A percentile compares a stretch with the other conserved stretches of the same genome.
Conservation (phyloP, 2,888 invertebrate genomes). For the Tetranychus piercei region DNA sequence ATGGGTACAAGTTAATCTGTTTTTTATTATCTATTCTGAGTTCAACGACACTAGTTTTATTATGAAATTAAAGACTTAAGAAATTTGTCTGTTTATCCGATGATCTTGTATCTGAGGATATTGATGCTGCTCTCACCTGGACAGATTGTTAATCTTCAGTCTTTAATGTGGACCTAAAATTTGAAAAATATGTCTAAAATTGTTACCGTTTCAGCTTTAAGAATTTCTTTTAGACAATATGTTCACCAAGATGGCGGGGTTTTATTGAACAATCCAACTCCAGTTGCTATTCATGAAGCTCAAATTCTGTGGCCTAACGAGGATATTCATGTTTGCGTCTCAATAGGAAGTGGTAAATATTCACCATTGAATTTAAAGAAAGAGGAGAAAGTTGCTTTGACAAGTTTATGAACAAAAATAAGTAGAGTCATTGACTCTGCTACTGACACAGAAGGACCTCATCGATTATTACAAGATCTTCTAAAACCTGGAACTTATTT, state of each 20-base stretch:
- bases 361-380: slow-evolving; percentile 28
- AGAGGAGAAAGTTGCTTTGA: slow-evolving; percentile 28
- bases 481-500: slow-evolving; percentile 54
- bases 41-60: too few species aligned
- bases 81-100: too few species aligned
- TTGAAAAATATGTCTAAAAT: slow-evolving; percentile 19
- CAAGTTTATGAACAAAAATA: slow-evolving; percentile 58
- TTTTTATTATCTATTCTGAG: too few species aligned
- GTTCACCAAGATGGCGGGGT: slow-evolving; percentile 66
- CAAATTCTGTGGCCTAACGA: slow-evolving; percentile 58
- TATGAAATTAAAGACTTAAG: too few species aligned
- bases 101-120: too few species aligned
- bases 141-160: too few species aligned
- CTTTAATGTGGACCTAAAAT: too few species aligned
- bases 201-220: slow-evolving; percentile 54
- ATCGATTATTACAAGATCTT: slow-evolving; percentile 53
- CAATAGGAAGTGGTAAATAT: slow-evolving; percentile 52
- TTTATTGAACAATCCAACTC: slow-evolving; percentile 69
- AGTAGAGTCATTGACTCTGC: slow-evolving; percentile 62
- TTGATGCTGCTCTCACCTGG: too few species aligned
- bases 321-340: slow-evolving; percentile 52
- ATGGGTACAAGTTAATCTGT: too few species aligned
- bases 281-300: slow-evolving; percentile 70
- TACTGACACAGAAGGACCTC: slow-evolving; percentile 69
- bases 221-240: slow-evolving; percentile 52